Base-by-base conservation (phyloP, 2,888 invertebrate species). In the Blomia tropicalis region DNA sequence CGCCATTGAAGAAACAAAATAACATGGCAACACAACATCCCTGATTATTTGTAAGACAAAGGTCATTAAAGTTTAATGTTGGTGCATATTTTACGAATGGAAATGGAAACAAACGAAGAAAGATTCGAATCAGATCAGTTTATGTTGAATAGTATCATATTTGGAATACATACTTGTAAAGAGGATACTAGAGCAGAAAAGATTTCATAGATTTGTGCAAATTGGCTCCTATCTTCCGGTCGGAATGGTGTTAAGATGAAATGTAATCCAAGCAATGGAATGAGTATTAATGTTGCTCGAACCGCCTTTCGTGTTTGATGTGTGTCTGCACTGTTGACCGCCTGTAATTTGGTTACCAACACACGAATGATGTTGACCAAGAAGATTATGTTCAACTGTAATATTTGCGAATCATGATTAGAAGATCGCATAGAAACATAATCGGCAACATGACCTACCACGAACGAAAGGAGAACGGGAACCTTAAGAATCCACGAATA, bases 1-100 rank as follows among this genome's bases (percentile, higher is more conserved):
- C 92, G 68, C 90, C 90, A 73, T 92, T 92, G 78, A 85, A 88
- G 79, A 92, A 92, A 74, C 90, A 90, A 77, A 88, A 90, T 59
- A 92, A 80, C 66, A 87, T 82, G 41, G 92, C 88, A 60, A 92
- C 91, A 74, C 87, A 88, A 64, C 91, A 80, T 65, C 92, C 92
- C 85, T 92, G 82, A n/a, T n/a, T n/a, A 19, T 11, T 36, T 36
- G 36, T 17, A 36, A 11, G 17, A 36, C 36, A 36, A 36, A 36
- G 17, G 36, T 36, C 7, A 17, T 7, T 17, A 36, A 36, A 36
- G 7, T 36, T 17, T 11, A 36, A 36, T 7, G 36, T 11, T 36
- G 36, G 7, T 36, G 36, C 36, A 7, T 17, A 36, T 36, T 36
- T 36, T 36, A 17, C 7, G 7, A 36, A 11, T 36, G 31, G 31